Evolutionary conservation across 2,113 vertebrate genomes (phyloP).

Genomic region (Anhinga rufa): DNA sequence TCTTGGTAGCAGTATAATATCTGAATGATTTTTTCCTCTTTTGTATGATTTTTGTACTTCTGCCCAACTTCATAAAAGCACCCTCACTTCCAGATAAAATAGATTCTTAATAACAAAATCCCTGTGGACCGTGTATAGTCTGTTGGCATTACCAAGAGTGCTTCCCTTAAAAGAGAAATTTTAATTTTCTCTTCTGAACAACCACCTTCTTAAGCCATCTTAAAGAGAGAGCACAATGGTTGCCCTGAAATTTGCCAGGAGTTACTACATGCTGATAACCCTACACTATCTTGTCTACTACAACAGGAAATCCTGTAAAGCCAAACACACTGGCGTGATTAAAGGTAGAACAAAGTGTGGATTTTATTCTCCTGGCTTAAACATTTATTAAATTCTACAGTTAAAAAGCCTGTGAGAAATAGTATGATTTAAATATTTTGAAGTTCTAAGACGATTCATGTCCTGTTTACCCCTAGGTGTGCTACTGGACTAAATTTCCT

Average conservation of each 20-base stretch:
- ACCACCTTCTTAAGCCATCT: not conserved
- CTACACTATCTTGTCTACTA: not conserved
- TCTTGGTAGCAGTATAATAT: not conserved
- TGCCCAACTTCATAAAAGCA: not conserved
- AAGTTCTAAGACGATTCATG: not conserved
- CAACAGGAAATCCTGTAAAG: slow-evolving; percentile 4
- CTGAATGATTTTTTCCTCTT: not conserved
- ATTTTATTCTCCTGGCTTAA: not conserved
- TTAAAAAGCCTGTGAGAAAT: not conserved
- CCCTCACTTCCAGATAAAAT: not conserved
- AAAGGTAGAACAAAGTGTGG: not conserved
- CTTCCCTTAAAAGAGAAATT: not conserved
- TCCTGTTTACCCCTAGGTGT: not conserved
- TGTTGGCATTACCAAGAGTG: not conserved
- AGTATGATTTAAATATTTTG: not conserved
- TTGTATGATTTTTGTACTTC: not conserved
- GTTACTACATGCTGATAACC: not conserved
- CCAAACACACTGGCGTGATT: not conserved
- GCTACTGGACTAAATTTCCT: not conserved
- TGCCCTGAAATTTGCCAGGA: not conserved
- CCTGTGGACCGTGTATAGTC: not conserved
- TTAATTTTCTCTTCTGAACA: not conserved
- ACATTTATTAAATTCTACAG: not conserved
- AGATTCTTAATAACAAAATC: not conserved
- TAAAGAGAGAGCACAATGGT: not conserved